A percentile compares a stretch with the other conserved stretches of the same genome.
phyloP scores from a whole-genome alignment of 1,140 invertebrate species.

The Drosophila pallidifrons region DNA sequence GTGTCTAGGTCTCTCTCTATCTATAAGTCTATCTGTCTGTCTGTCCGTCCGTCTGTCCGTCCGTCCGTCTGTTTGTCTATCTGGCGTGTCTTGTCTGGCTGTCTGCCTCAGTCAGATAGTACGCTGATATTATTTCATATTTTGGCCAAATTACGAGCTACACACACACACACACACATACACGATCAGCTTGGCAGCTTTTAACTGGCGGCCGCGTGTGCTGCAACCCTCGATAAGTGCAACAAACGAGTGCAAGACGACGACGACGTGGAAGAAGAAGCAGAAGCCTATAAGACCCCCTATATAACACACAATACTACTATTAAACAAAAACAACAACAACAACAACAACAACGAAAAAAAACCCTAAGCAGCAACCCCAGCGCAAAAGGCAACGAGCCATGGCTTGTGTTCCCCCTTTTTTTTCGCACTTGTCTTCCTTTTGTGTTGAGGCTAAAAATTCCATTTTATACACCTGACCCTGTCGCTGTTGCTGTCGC shows the following conservation, averaged over 20 bases:
- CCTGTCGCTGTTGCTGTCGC: constrained; percentile 49
- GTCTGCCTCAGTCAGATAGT: constrained; percentile 41
- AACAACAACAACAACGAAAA: too few relatives aligned
- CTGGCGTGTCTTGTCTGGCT: constrained; percentile 47
- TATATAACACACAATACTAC: constrained; percentile 17
- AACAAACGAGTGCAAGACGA: neutral
- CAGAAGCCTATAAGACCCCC: constrained; percentile 37
- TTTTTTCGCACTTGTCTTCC: constrained; percentile 4
- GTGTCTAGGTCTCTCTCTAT: constrained; percentile 28
- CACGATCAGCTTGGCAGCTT: constrained; percentile 36
- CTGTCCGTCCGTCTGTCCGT: constrained; percentile 32
- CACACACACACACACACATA: constrained; percentile 27
- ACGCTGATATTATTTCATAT: constrained; percentile 57
- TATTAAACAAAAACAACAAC: constrained; percentile 3
- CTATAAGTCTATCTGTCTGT: constrained; percentile 32
- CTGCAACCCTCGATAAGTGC: constrained; percentile 42
- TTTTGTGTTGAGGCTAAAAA: constrained; percentile 17
- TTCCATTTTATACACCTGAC: constrained; percentile 77
- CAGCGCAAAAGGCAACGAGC: constrained; percentile 36
- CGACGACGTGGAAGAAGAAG: neutral
- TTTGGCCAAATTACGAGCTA: constrained; percentile 51
- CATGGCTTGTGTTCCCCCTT: constrained; percentile 31
- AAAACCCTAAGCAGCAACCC: constrained; percentile 36
- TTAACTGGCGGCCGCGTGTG: constrained; percentile 50
- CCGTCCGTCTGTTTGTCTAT: constrained; percentile 37